Evolutionary conservation across 2,888 invertebrate species (phyloP).

Genomic region (Eupithecia vulgata): DNA sequence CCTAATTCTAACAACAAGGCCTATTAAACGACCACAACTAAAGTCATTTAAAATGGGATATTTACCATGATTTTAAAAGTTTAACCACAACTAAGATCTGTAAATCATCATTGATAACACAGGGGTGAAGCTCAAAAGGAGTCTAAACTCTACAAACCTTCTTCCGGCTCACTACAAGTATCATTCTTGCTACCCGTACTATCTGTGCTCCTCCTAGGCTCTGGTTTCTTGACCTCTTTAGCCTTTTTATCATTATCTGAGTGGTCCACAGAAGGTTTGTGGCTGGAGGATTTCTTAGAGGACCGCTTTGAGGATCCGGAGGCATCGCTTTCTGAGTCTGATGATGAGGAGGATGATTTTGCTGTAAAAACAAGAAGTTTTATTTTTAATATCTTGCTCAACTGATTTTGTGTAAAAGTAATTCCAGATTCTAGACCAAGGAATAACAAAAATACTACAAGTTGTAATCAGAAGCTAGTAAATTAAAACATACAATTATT

Average conservation of each 20-base stretch:
- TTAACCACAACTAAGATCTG: too few species aligned
- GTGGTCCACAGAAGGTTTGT: constrained; percentile 70
- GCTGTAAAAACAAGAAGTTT: constrained; percentile 46
- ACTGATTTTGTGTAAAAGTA: background rate
- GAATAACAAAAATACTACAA: background rate
- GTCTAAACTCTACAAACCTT: constrained; percentile 83
- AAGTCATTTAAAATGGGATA: too few species aligned
- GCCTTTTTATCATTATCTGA: constrained; percentile 62
- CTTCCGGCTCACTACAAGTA: constrained; percentile 90
- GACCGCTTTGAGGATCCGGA: constrained; percentile 54
- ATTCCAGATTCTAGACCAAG: background rate
- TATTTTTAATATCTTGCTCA: too few species aligned
- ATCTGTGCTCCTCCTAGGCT: constrained; percentile 73
- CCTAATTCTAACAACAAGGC: too few species aligned
- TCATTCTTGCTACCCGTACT: constrained; percentile 73
- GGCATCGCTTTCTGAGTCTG: constrained; percentile 79
- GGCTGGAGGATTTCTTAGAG: constrained; percentile 68
- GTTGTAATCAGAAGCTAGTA: background rate
- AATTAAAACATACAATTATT: constrained; percentile 60
- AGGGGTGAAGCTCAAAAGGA: background rate
- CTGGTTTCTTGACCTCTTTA: constrained; percentile 71
- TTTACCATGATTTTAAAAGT: too few species aligned
- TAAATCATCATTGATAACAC: too few species aligned
- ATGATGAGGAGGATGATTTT: constrained; percentile 78
- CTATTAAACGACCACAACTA: too few species aligned